phyloP scores from a whole-genome alignment of 2,797 vertebrate species.

The Sebastes flavidus region DNA sequence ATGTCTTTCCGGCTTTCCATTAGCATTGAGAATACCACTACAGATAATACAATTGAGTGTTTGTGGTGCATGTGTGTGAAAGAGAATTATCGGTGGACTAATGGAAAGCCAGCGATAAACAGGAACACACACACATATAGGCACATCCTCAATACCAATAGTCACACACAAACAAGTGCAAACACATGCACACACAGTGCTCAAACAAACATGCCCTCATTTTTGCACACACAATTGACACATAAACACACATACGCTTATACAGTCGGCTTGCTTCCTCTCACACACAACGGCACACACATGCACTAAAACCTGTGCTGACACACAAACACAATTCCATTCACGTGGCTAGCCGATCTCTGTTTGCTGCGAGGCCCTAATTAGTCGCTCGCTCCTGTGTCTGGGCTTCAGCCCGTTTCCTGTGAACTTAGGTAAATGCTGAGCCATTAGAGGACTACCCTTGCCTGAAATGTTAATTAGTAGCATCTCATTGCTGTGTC shows the following conservation, averaged over 20 bases:
- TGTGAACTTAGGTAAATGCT: neutral
- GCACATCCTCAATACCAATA: neutral
- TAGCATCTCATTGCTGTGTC: neutral
- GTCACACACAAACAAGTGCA: neutral
- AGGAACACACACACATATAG: neutral
- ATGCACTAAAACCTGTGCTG: neutral
- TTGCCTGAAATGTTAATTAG: slow-evolving; percentile 1
- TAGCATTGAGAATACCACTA: too few species aligned
- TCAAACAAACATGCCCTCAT: neutral
- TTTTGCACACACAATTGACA: neutral
- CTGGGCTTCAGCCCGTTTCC: neutral
- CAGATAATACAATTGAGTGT: neutral
- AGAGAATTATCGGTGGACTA: neutral
- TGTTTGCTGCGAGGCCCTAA: neutral
- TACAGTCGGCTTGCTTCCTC: neutral
- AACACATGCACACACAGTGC: neutral
- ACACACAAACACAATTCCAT: neutral
- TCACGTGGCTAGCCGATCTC: neutral
- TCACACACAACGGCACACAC: neutral
- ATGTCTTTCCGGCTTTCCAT: too few species aligned
- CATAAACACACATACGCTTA: neutral
- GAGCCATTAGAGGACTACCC: neutral
- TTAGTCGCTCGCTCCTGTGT: neutral
- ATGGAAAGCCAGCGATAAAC: neutral
- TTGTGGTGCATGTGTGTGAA: neutral